These are phyloP conservation scores for Lasiurus borealis DNA, from an alignment of 2,113 vertebrate species.

Conservation along the genomic window DNA sequence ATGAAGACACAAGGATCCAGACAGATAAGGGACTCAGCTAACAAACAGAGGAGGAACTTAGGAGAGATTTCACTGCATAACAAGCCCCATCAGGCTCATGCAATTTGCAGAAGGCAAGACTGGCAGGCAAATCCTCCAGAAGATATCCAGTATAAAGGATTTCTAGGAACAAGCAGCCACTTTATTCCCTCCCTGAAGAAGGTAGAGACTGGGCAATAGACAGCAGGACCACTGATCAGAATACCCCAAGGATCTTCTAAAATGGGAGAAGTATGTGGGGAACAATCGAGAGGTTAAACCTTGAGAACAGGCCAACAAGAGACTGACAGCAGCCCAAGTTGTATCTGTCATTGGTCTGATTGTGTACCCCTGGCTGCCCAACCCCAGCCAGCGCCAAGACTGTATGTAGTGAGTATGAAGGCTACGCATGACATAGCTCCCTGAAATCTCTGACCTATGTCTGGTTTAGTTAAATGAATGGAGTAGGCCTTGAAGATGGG, in stretches of 20 bases:
- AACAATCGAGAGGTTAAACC: background rate
- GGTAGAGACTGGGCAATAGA: constrained; percentile 26
- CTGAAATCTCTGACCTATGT: background rate
- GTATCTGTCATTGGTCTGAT: background rate
- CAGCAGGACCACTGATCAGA: background rate
- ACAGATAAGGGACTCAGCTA: constrained; percentile 25
- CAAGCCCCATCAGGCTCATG: background rate
- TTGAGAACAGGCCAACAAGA: background rate
- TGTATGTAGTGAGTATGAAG: background rate
- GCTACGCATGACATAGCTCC: background rate
- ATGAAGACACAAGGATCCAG: background rate
- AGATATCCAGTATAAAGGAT: background rate
- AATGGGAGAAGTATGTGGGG: background rate
- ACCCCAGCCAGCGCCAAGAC: background rate
- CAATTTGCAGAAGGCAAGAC: constrained; percentile 33
- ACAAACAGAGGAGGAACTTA: constrained; percentile 19
- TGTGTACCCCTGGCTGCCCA: background rate
- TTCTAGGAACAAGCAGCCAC: background rate
- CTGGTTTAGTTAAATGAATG: background rate
- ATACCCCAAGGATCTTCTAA: background rate
- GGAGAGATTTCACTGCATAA: background rate
- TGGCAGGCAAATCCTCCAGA: background rate
- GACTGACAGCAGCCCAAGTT: background rate
- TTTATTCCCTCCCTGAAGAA: background rate
- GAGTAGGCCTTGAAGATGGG: background rate